Base-by-base conservation (phyloP, 2,888 invertebrate species). In the Bellardia pandia region DNA sequence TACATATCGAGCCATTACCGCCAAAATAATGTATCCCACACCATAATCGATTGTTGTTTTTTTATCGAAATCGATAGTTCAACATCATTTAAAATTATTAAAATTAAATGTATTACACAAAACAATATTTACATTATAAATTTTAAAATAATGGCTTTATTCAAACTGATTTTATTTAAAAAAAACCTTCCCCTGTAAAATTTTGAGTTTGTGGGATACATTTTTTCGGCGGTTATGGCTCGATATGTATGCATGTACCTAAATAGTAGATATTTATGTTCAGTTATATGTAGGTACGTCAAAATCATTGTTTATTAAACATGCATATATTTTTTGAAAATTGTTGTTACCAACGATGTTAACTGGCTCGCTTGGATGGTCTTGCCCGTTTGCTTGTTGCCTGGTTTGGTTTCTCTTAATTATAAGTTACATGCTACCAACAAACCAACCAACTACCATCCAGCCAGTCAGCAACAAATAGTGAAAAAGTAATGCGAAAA, bases 371-470 rank as follows among this genome's bases (percentile, higher is more conserved):
- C 68, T 60, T 76, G 53, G 76, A 71, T 56, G 51, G 62, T 71
- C 62, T 53, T 51, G 51, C 53, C 51, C 16, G 64, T 9, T 78
- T 30, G 42, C 60, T 64, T 23, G 71, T 56, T 51, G 71, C 51
- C 51, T 78, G 74, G 13, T 53, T 68, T 53, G 60, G 23, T 68
- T 79, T 75, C 23, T 75, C 45, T 79, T 85, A 79, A 85, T 79
- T 74, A 84, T 78, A 78, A 84, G 66, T 78, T 78, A 60, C 84
- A 78, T 84, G 78, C 78, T 78, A 84, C 66, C 78, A 68, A 72
- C 64, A 40, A 69, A 58, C 58, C 45, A 58, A 14, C 66, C 66
- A 74, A 33, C 64, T 37, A 37, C 37, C 62, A 42, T 40, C 37
- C 33, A 58, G 14, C 42, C 62, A 42, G 51, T 23, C 33, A 58